A percentile compares a stretch with the other conserved stretches of the same genome.
Evolutionary conservation across 2,797 vertebrate species (phyloP).

Genomic region (Eurystomus glaucurus): DNA sequence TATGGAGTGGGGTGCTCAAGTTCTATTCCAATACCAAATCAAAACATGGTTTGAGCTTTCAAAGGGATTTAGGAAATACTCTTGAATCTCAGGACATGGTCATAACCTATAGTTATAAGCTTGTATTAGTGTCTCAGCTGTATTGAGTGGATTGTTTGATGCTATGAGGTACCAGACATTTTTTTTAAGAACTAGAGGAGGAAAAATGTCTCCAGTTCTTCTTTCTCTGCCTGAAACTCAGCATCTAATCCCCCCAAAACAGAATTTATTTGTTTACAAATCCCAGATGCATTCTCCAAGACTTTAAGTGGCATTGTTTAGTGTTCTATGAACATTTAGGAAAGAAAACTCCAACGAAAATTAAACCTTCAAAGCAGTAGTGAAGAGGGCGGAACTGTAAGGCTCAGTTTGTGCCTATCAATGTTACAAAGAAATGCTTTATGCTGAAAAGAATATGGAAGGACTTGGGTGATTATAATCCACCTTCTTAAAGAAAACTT

Average conservation of each 20-base stretch:
- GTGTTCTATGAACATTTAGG: not conserved
- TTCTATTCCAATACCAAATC: not conserved
- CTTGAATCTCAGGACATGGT: not conserved
- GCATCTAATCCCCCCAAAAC: not conserved
- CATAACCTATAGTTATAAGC: not conserved
- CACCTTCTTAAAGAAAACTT: not conserved
- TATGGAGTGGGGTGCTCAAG: not conserved
- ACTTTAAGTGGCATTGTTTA: not conserved
- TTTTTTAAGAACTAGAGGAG: not conserved
- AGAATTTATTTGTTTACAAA: not conserved
- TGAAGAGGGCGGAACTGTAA: not conserved
- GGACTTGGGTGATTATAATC: not conserved
- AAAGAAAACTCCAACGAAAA: not conserved
- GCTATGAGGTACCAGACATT: not conserved
- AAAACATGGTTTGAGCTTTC: not conserved
- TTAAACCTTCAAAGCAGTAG: not conserved
- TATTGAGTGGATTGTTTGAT: not conserved
- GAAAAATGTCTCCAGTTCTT: not conserved
- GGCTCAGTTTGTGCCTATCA: not conserved
- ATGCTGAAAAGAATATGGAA: not conserved
- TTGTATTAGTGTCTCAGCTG: not conserved
- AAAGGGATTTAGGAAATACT: not conserved
- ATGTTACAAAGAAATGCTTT: not conserved
- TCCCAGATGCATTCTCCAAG: not conserved
- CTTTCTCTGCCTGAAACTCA: not conserved